Conservation (phyloP, 2,113 vertebrate species). For the Tetrax tetrax region DNA sequence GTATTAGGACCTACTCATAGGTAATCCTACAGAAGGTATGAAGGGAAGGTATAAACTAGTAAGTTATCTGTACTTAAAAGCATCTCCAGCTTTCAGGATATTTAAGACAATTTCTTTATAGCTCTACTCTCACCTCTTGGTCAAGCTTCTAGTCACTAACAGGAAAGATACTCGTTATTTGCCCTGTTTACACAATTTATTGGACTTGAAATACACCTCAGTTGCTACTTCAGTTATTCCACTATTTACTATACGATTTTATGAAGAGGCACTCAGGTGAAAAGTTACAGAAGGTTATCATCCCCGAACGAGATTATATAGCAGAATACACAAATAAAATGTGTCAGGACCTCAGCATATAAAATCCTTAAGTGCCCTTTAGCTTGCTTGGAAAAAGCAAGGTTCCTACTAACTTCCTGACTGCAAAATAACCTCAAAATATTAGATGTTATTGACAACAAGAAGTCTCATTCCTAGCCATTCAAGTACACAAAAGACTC, state of each 20-base stretch:
- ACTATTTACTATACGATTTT: constrained; percentile 23
- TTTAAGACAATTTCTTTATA: not conserved
- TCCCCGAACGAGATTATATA: not conserved
- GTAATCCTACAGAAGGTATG: not conserved
- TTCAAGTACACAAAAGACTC: not conserved
- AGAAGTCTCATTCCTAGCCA: not conserved
- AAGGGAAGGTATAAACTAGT: not conserved
- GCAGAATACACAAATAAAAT: constrained; percentile 29
- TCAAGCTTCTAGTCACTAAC: not conserved
- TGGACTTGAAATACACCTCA: not conserved
- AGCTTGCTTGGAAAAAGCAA: not conserved
- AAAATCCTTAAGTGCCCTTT: not conserved
- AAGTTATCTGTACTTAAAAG: not conserved
- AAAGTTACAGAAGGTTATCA: constrained; percentile 30
- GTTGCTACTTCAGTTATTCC: not conserved
- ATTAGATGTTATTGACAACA: not conserved
- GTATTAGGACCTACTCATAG: not conserved
- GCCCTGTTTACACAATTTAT: not conserved
- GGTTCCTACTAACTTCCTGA: not conserved
- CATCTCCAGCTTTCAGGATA: not conserved
- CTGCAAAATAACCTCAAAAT: not conserved
- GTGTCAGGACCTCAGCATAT: not conserved
- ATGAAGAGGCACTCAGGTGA: not conserved
- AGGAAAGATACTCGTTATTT: not conserved
- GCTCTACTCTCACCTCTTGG: not conserved